Evolutionary conservation across 2,888 invertebrate species (phyloP), one percentile per base, ranked within the genome.

Genomic region (Acrobasis suavella): DNA sequence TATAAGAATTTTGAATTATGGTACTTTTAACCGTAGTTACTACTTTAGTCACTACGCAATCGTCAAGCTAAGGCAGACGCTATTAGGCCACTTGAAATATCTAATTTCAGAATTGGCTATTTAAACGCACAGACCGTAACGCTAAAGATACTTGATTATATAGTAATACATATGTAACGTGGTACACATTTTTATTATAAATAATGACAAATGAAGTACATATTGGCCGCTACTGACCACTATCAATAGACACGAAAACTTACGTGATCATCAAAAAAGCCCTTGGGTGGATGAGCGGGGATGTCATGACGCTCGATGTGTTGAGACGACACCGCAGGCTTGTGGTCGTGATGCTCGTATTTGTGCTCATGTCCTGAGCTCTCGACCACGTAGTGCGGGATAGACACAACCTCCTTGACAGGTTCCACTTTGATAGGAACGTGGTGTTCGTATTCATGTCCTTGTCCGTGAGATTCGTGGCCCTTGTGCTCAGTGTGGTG

Each of bases 221-320:
- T 32, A 32, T 32, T 32, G 7, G 32, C 32, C 32, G 32, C 32
- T 22, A 22, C 22, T 22, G 22, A 22, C 22, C 3, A 32, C 7
- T 32, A 32, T 32, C 32, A 32, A 32, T 32, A 32, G 32, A 32
- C 32, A 32, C 7, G 14, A 46, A 50, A 38, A 71, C 80, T 66
- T 66, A 80, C 78, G 61, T 77, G 72, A 60, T 74, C 66, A 15
- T 74, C 74, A 17, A 72, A 68, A 54, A 75, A 78, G 60, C 72
- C 76, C 71, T 76, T 72, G 16, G 93, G 67, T 69, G 92, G 66
- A 59, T 72, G 63, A 50, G 72, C 72, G 15, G 77, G 77, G 10
- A 73, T 71, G 65, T 82, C 84, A 65, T 81, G 85, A 64, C 72
- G 86, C 62, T 81, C 78, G 42, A 87, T 83, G 68, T 86, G 81